Base-by-base conservation (phyloP, 2,113 vertebrate species). In the Oncorhynchus keta region DNA sequence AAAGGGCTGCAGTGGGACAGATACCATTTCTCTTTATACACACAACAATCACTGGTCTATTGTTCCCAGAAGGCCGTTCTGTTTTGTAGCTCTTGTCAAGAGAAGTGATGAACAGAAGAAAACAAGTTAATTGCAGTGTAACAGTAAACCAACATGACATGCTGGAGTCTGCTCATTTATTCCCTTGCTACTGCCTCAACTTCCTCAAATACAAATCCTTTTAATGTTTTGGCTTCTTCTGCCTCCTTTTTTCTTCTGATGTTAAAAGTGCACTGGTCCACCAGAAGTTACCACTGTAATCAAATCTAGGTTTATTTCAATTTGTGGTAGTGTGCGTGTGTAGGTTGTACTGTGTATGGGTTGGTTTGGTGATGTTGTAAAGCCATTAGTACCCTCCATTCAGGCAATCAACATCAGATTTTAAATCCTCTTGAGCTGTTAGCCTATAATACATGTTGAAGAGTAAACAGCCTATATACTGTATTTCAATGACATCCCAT, bases 81-180 rank as follows among this genome's bases (percentile, higher is more conserved):
- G 86, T 87, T 86, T 84, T 76, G 69, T 79, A 73, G 73, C 35
- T 13, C 69, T 59, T 83, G 76, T 81, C 74, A 71, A 78, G 77
- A 79, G 77, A 57, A 70, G 59, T 18, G 51, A 86, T 83, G 76
- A 83, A 79, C 79, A 73, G 70, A 82, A 81, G 45, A 83, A 66
- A 86, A 84, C 67, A 79, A 86, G 73, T 78, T 87, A 84, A 87
- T 89, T 87, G 84, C 69, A 82, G n/a, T 72, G 79, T 87, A 88
- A 81, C 72, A 68, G 77, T 83, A 87, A 89, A 85, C 78, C 78
- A 76, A 68, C 70, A 79, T 48, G 76, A 76, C 78, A 78, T 48
- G 70, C 57, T 81, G 61, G 26, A 26, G 22, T 81, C 82, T 86
- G 69, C 73, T 73, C 59, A 20, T 68, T 72, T 22, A 84, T 81